phyloP scores from a whole-genome alignment of 2,113 vertebrate species.

The Actenoides hombroni region DNA sequence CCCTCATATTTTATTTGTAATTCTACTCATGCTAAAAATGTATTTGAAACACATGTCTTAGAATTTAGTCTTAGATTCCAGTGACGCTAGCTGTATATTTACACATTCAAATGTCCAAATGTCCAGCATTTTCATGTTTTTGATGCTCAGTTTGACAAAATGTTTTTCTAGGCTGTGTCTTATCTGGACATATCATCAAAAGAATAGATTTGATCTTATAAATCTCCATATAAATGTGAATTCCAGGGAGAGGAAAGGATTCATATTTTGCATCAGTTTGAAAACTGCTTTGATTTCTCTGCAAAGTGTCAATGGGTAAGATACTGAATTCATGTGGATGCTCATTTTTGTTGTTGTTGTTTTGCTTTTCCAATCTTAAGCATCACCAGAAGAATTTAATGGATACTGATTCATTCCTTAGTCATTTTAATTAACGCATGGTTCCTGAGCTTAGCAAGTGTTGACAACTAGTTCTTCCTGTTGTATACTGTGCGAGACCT shows the following conservation, averaged over 20 bases:
- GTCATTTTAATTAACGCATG: constrained; percentile 1
- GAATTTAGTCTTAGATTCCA: not conserved
- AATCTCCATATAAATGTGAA: not conserved
- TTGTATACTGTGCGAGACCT: not conserved
- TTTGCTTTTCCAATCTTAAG: not conserved
- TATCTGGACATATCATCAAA: not conserved
- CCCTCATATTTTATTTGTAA: not conserved
- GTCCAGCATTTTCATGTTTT: not conserved
- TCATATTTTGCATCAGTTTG: not conserved
- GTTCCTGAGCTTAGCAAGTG: not conserved
- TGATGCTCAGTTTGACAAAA: not conserved
- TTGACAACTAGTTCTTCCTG: not conserved
- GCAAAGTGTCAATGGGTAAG: not conserved
- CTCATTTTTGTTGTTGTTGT: not conserved
- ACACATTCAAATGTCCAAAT: not conserved
- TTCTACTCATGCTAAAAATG: not conserved
- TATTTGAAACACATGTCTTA: not conserved
- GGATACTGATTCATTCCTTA: not conserved
- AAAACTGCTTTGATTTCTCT: not conserved
- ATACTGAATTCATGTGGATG: not conserved
- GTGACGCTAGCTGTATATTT: rapidly evolving
- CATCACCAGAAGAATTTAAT: not conserved
- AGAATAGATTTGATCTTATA: not conserved
- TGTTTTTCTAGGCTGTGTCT: not conserved
- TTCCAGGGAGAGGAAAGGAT: not conserved